Base-by-base conservation (phyloP, 2,888 invertebrate species). In the Macroteleia sp. region DNA sequence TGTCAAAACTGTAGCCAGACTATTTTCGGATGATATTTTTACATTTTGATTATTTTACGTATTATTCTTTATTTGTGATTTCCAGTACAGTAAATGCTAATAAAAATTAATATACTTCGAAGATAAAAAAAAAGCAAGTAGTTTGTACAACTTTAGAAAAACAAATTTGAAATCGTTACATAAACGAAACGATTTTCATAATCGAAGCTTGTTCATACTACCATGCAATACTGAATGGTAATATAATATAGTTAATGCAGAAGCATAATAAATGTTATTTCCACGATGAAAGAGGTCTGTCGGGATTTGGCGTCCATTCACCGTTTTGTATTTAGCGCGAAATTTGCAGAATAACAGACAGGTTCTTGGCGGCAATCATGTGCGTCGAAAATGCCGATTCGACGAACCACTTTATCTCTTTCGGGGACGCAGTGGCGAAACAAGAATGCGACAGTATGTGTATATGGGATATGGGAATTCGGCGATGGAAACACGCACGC, bases 401-500 rank as follows among this genome's bases (percentile, higher is more conserved):
- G 76, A 69, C 76, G 76, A 76, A 76, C 76, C 56, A 70, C 70
- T 76, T 76, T 67, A 76, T 76, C 70, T 76, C 64, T 64, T 57
- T 66, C 42, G 59, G 41, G 25, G 77, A 66, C 66, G 50, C 52
- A 14, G 41, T 52, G 71, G 54, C 52, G 19, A 56, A 71, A 77
- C 42, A 59, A 66, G 59, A 57, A 77, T 77, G 69, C 69, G 56
- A 62, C 54, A 54, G 44, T 44, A 39, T 39, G 12, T 56, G 32
- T 66, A 66, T 69, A 50, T 50, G 25, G 64, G 44, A 44, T 70
- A 64, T 44, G 52, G 50, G 56, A 66, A 77, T 71, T 52, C 9
- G 46, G n/a, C 28, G 16, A 28, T 54, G 69, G 42, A 69, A 64
- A 41, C 52, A 77, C 83, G 83, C 85, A 84, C 82, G 84, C 81